Percentiles rank a stretch among this genome's conserved stretches.
Conservation (phyloP, 1,140 invertebrate species). For the Drosophila virilis region DNA sequence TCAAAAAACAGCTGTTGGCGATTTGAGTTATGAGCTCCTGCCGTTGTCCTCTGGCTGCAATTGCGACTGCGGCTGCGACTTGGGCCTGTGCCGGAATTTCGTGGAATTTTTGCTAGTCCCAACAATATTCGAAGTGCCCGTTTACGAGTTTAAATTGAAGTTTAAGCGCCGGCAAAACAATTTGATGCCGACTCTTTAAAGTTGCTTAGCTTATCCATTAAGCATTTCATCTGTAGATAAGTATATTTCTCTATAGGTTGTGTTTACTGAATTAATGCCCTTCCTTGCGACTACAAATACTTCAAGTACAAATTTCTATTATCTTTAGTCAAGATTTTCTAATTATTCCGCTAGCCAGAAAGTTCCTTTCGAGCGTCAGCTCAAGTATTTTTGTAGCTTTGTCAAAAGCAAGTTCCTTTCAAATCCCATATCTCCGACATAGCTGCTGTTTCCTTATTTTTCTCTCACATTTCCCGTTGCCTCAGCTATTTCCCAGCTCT, state of each 20-base stretch:
- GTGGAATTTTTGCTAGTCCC: constrained; percentile 21
- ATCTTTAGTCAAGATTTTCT: background rate
- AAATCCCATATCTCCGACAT: background rate
- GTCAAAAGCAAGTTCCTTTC: background rate
- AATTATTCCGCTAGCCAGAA: background rate
- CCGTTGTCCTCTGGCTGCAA: constrained; percentile 21
- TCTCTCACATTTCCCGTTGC: constrained; percentile 8
- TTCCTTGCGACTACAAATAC: too few relatives aligned
- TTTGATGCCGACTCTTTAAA: background rate
- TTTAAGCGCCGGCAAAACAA: constrained; percentile 62
- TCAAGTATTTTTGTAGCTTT: constrained; percentile 2
- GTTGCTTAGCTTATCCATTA: too few relatives aligned
- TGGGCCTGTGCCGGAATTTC: constrained; percentile 49
- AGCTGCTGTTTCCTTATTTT: constrained; percentile 13
- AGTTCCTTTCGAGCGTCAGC: constrained; percentile 7
- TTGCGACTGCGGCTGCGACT: constrained; percentile 15
- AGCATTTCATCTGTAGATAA: background rate
- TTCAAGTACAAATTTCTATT: background rate
- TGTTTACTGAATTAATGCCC: too few relatives aligned
- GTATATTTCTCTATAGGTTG: too few relatives aligned
- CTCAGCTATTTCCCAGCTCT: constrained; percentile 7
- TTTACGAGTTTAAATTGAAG: background rate
- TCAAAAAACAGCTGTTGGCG: constrained; percentile 70
- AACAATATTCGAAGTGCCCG: background rate
- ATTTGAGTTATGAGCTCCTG: constrained; percentile 66